Base-by-base conservation (phyloP, 2,113 vertebrate genomes). In the Electrona antarctica region DNA sequence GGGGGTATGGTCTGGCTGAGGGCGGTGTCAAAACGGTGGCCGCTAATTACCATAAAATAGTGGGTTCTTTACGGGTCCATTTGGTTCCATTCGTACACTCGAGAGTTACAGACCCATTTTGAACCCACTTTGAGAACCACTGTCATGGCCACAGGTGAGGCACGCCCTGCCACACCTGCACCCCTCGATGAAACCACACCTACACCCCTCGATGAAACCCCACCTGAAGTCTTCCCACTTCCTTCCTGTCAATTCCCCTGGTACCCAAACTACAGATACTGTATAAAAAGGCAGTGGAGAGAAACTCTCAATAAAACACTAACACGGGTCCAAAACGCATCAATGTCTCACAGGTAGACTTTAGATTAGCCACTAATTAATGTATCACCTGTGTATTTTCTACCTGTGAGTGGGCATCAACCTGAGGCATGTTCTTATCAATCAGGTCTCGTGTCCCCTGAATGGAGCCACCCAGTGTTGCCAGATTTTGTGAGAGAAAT, bases 11-110 rank as follows among this genome's bases (percentile, higher is more conserved):
- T 21, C 14, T 15, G 56, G 46, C 54, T 46, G 60, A 14, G 13
- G 62, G n/a, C 60, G 74, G 79, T 46, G 80, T 85, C 82, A 69
- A 86, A 86, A 88, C 79, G 80, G 84, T 69, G 81, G 77, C 81
- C 78, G 85, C 87, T 94, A 93, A 93, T 92, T 93, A 91, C 79
- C 57, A 57, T 7, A 48, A 74, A 52, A 46, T 6, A 1, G 33
- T 6, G 33, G 33, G 33, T 41, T 41, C 33, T 4, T 2, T 21
- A 21, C 21, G 21, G 21, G 21, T 21, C 21, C 21, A 21, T 21
- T 21, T 21, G 21, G 21, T 41, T 41, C 0, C 3, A 41, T 33
- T 33, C 29, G 29, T 33, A 33, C 29, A 33, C 29, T 33, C 29
- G 4, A 33, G 33, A 41, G 33, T 41, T 4, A 41, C 33, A 41